phyloP scores from a whole-genome alignment of 2,888 invertebrate genomes.

The Drosophila quasianomalipes region DNA sequence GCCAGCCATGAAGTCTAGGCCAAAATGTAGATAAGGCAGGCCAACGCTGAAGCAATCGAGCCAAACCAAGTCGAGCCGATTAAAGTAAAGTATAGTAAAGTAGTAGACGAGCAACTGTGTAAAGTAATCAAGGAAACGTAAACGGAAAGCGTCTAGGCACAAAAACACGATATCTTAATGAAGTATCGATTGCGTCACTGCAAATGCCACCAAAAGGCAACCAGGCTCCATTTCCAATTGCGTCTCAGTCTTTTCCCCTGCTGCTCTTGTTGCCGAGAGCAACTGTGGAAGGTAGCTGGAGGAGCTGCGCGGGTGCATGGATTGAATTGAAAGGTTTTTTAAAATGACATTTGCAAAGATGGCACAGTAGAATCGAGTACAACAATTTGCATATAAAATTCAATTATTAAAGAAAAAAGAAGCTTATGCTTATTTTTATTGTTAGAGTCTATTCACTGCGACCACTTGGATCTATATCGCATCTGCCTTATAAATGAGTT shows the following conservation, averaged over 20 bases:
- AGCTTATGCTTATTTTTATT: not conserved
- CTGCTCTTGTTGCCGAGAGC: constrained; percentile 1
- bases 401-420: not conserved
- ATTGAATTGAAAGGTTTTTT: constrained; percentile 61
- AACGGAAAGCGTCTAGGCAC: constrained; percentile 82
- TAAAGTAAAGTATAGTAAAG: constrained; percentile 14
- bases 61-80: constrained; percentile 39
- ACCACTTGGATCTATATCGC: not conserved
- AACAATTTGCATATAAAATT: constrained; percentile 9
- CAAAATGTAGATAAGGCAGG: constrained; percentile 68
- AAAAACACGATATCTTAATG: constrained; percentile 81
- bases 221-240: constrained; percentile 17
- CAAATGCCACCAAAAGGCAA: constrained; percentile 57
- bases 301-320: constrained; percentile 26
- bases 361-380: constrained; percentile 45
- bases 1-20: constrained; percentile 51
- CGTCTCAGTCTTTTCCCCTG: constrained; percentile 1
- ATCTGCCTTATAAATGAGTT: not conserved
- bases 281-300: not conserved
- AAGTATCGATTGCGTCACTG: constrained; percentile 75
- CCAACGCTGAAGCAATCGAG: constrained; percentile 47
- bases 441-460: not conserved
- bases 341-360: constrained; percentile 71
- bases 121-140: constrained; percentile 83
- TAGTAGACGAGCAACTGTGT: constrained; percentile 68